Evolutionary conservation across 2,797 vertebrate genomes (phyloP), one percentile per base, ranked within the genome.

Genomic region (Cheirogaleus major): DNA sequence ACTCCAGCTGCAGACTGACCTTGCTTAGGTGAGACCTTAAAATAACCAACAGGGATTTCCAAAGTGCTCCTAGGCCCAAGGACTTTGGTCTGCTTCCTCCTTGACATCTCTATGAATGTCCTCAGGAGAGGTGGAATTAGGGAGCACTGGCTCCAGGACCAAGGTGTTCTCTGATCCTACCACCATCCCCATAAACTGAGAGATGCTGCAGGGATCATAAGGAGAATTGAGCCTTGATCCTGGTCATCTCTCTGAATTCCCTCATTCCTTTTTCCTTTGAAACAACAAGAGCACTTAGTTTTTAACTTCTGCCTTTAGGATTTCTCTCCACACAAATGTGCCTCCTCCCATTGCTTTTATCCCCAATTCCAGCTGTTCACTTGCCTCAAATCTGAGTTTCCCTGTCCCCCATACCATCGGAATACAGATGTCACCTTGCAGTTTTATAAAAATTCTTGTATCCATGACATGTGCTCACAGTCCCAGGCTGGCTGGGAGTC

Each of bases 11-110:
- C 30, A 95, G 86, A 96, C 23, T 91, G 50, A 83, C 96, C 45
- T 91, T 70, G 48, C 98, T 98, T 52, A 98, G 97, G 98, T 98
- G 80, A 98, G 98, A 93, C 48, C 0, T 14, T 48, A 18, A 30
- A 7, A 63, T 3, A 27, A n/a, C 83, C 8, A 52, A 38, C 32
- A 72, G 12, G 41, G 27, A 25, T 30, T 50, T 23, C 45, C 11
- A 52, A 0, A 2, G 14, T 52, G 27, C 43, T 35, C 15, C 41
- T 23, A 11, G 57, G 57, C 10, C 57, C 10, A 11, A 59, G 9
- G 57, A 25, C 23, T 59, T 25, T 8, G 57, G 57, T 25, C 57
- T 59, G 57, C 57, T 59, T 59, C 76, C 75, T 95, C 30, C 52
- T 57, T 75, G 7, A 25, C 57, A n/a, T 67, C 32, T 13, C n/a